These are phyloP conservation scores for Cyclargus thomasi DNA, from an alignment of 1,140 invertebrate species.

Conservation along the genomic window DNA sequence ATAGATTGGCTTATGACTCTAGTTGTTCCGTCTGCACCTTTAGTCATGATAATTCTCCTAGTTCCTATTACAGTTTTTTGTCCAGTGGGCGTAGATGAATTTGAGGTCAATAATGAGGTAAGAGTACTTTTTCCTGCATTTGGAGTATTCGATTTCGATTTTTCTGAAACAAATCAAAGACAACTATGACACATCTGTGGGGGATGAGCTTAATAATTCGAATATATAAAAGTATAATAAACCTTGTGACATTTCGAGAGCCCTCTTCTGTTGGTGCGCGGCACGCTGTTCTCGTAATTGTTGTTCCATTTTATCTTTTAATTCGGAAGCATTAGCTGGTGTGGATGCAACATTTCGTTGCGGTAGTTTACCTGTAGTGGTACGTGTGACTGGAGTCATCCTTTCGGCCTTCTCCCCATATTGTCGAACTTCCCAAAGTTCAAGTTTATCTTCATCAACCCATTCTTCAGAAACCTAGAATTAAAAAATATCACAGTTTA, in stretches of 20 bases:
- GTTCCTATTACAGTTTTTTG: conserved; percentile 82
- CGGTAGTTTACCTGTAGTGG: conserved; percentile 82
- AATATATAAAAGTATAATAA: conserved; percentile 16
- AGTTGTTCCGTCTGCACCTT: conserved; percentile 86
- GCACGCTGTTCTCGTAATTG: conserved; percentile 90
- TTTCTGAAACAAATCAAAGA: conserved; percentile 43
- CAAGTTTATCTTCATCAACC: conserved; percentile 96
- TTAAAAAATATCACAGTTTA: background rate
- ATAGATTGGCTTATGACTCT: conserved; percentile 80
- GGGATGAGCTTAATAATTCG: background rate
- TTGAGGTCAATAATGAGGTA: conserved; percentile 79
- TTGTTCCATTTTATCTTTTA: conserved; percentile 94
- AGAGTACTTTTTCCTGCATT: conserved; percentile 79
- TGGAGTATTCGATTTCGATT: conserved; percentile 62
- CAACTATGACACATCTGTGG: background rate
- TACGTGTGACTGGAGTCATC: conserved; percentile 81
- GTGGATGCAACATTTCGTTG: conserved; percentile 66
- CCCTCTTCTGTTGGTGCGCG: conserved; percentile 90
- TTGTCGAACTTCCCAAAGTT: conserved; percentile 97
- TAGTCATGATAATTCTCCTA: conserved; percentile 87
- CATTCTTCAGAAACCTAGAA: conserved; percentile 89
- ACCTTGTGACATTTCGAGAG: conserved; percentile 77
- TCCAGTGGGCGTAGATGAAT: conserved; percentile 74
- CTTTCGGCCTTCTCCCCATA: conserved; percentile 90
- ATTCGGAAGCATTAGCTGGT: conserved; percentile 83